A percentile compares a stretch with the other conserved stretches of the same genome.
Conservation (phyloP, 1,140 invertebrate genomes). For the Epicauta chinensis region DNA sequence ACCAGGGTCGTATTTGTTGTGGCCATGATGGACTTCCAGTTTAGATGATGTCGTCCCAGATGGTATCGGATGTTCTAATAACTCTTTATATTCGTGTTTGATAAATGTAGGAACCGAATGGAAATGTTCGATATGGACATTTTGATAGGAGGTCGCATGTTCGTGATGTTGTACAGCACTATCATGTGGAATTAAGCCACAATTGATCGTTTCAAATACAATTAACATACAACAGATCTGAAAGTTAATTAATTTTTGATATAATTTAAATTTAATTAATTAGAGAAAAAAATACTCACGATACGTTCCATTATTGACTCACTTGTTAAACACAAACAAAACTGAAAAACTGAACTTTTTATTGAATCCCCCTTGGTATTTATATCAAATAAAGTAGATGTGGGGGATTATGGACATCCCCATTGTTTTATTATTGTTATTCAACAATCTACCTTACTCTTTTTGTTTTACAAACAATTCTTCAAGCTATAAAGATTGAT, state of each 20-base stretch:
- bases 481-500: too few species aligned
- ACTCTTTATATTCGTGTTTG: slow-evolving; percentile 56
- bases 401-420: too few species aligned
- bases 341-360: too few species aligned
- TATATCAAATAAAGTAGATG: too few species aligned
- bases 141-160: slow-evolving; percentile 58
- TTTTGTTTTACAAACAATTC: too few species aligned
- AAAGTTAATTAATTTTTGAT: neutral
- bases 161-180: slow-evolving; percentile 44
- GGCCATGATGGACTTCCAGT: slow-evolving; percentile 28
- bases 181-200: slow-evolving; percentile 19
- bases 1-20: slow-evolving; percentile 28
- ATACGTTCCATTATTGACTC: slow-evolving; percentile 2
- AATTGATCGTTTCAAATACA: neutral
- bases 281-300: slow-evolving; percentile 6
- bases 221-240: too few species aligned
- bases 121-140: slow-evolving; percentile 58
- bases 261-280: neutral
- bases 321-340: too few species aligned
- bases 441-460: too few species aligned
- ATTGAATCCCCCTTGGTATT: too few species aligned
- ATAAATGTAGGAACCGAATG: slow-evolving; percentile 58
- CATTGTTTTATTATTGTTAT: too few species aligned
- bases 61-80: slow-evolving; percentile 54
- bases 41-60: slow-evolving; percentile 47